These are phyloP conservation scores for Dynastes maya DNA, from an alignment of 2,888 invertebrate genomes.

Conservation along the genomic window DNA sequence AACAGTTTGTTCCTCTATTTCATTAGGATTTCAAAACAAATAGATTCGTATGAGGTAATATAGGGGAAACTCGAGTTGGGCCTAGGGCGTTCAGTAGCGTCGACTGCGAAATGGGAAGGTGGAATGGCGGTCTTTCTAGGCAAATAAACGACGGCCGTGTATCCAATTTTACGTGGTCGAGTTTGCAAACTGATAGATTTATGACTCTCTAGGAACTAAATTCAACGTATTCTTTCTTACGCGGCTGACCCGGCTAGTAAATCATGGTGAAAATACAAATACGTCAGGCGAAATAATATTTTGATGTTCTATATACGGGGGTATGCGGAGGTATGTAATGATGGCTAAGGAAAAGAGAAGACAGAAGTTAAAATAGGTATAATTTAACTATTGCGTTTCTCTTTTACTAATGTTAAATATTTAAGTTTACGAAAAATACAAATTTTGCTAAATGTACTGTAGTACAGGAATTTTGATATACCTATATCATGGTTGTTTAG, in stretches of 20 bases:
- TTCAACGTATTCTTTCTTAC: constrained; percentile 53
- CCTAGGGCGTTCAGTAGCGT: constrained; percentile 33
- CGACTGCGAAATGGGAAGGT: constrained; percentile 14
- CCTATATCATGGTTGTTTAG: no score
- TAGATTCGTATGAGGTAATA: constrained; percentile 63
- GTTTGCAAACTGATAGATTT: constrained; percentile 63
- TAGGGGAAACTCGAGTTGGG: constrained; percentile 54
- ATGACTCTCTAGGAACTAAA: constrained; percentile 62
- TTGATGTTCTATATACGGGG: neutral
- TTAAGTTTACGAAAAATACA: no score
- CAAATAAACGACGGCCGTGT: constrained; percentile 64
- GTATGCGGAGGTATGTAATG: neutral
- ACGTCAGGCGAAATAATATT: constrained; percentile 23
- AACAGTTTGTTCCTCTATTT: constrained; percentile 61
- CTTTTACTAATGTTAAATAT: no score
- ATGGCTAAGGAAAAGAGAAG: no score
- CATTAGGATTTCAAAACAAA: constrained; percentile 64
- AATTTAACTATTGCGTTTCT: no score
- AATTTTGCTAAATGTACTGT: no score
- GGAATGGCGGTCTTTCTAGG: constrained; percentile 56
- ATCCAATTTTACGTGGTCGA: constrained; percentile 59
- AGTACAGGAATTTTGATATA: no score
- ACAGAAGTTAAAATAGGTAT: no score
- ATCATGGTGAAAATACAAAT: constrained; percentile 36
- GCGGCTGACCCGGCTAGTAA: constrained; percentile 35